Evolutionary conservation across 2,797 vertebrate species (phyloP).

Genomic region (Mallotus villosus): DNA sequence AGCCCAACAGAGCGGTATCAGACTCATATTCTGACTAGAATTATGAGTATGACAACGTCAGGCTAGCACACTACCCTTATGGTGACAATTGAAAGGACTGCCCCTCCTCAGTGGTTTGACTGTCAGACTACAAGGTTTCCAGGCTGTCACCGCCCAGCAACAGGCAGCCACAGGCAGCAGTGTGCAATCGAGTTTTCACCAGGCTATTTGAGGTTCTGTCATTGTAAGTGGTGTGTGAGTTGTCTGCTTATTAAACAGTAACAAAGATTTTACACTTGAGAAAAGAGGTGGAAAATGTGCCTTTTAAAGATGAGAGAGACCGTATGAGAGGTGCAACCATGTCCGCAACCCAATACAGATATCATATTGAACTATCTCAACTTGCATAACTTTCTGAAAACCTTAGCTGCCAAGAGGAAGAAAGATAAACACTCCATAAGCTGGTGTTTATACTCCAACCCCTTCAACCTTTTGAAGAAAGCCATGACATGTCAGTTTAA

Average conservation of each 20-base stretch:
- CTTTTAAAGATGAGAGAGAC: background rate
- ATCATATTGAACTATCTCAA: too few relatives aligned
- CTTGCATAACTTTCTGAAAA: too few relatives aligned
- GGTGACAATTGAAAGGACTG: background rate
- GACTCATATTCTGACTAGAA: too few relatives aligned
- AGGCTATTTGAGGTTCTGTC: constrained; percentile 53
- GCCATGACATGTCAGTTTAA: background rate
- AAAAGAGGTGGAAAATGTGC: background rate
- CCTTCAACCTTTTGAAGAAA: background rate
- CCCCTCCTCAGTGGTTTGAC: constrained; percentile 31
- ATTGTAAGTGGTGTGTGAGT: constrained; percentile 35
- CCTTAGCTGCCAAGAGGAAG: too few relatives aligned
- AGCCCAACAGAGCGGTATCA: too few relatives aligned
- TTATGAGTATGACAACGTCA: too few relatives aligned
- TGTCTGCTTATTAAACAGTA: constrained; percentile 43
- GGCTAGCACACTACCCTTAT: too few relatives aligned
- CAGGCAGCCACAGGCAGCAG: constrained; percentile 40
- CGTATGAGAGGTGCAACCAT: background rate
- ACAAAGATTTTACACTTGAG: background rate
- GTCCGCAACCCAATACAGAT: background rate
- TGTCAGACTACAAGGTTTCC: constrained; percentile 37
- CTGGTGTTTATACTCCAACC: too few relatives aligned
- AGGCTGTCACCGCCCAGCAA: background rate
- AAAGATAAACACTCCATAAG: too few relatives aligned
- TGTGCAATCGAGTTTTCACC: constrained; percentile 57